Percentiles rank a stretch among this genome's conserved stretches.
Conservation (phyloP, 2,113 vertebrate species). For the Otolemur garnettii region DNA sequence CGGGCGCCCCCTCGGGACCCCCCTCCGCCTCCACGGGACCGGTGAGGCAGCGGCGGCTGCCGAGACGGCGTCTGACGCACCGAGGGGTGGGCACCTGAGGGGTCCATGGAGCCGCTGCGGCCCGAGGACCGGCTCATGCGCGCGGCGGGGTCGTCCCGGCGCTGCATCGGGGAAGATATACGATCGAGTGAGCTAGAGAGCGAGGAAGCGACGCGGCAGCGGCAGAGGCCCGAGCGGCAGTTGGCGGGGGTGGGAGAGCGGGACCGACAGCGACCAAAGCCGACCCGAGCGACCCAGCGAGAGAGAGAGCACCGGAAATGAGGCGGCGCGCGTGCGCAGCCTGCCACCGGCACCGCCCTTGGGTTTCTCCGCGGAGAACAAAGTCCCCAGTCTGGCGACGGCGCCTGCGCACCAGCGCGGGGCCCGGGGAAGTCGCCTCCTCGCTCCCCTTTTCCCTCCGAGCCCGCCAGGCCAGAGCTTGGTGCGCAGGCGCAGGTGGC, state of each 20-base stretch:
- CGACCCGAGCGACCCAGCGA: slow-evolving; percentile 82
- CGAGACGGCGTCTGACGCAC: slow-evolving; percentile 80
- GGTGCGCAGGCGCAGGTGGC: slow-evolving; percentile 68
- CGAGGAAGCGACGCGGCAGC: slow-evolving; percentile 67
- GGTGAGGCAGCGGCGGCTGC: slow-evolving; percentile 77
- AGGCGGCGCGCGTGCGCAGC: slow-evolving; percentile 80
- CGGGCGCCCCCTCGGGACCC: slow-evolving; percentile 63
- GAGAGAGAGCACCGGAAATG: slow-evolving; percentile 83
- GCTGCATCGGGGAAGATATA: slow-evolving; percentile 80
- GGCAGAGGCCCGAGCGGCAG: slow-evolving; percentile 67
- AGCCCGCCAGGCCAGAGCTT: not conserved
- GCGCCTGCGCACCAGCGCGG: slow-evolving; percentile 76
- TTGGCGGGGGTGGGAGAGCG: slow-evolving; percentile 73
- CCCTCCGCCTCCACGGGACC: slow-evolving; percentile 77
- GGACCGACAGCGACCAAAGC: slow-evolving; percentile 73
- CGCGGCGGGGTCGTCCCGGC: slow-evolving; percentile 83
- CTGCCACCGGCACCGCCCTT: slow-evolving; percentile 81
- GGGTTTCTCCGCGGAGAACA: slow-evolving; percentile 81
- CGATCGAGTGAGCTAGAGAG: slow-evolving; percentile 30
- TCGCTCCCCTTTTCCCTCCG: not conserved
- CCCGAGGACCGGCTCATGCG: slow-evolving; percentile 81
- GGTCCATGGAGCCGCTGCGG: slow-evolving; percentile 81
- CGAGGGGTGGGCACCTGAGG: slow-evolving; percentile 78
- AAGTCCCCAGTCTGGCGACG: slow-evolving; percentile 72
- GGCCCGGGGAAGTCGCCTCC: not conserved